Conservation (phyloP, 2,113 vertebrate genomes). For the Nannobrachium achirus region DNA sequence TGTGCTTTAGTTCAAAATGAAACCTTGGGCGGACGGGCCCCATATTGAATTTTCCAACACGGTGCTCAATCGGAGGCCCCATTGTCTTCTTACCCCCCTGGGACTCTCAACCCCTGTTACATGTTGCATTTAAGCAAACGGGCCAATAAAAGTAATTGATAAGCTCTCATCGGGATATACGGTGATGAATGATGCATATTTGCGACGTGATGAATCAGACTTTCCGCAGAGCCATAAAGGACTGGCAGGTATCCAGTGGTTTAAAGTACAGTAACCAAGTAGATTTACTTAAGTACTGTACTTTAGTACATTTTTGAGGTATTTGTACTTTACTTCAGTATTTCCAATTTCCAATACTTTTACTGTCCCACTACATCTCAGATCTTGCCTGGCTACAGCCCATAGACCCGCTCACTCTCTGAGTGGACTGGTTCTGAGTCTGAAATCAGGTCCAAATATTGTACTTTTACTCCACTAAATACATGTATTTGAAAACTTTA, state of each 20-base stretch:
- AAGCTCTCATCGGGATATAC: conserved; percentile 64
- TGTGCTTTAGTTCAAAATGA: conserved; percentile 58
- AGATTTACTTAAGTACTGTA: no score
- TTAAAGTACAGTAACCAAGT: no score
- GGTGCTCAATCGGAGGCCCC: conserved; percentile 41
- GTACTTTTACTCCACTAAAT: no score
- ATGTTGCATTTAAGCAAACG: conserved; percentile 56
- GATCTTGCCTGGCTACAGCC: no score
- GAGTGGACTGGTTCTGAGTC: no score
- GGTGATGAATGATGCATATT: conserved; percentile 63
- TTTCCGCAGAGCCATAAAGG: neutral
- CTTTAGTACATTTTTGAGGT: no score
- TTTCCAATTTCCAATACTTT: no score
- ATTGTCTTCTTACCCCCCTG: conserved; percentile 31
- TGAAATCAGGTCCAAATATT: no score
- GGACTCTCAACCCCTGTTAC: conserved; percentile 40
- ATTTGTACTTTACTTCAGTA: no score
- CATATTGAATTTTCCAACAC: conserved; percentile 57
- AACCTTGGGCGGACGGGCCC: conserved; percentile 49
- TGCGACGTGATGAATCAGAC: conserved; percentile 51
- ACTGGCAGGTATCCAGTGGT: conserved; percentile 19
- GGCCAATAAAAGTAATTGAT: conserved; percentile 74
- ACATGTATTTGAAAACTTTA: no score
- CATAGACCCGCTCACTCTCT: no score
- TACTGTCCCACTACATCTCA: no score